A percentile compares a stretch with the other conserved stretches of the same genome.
Evolutionary conservation across 2,797 vertebrate species (phyloP).

Genomic region (Simalia tracyae): DNA sequence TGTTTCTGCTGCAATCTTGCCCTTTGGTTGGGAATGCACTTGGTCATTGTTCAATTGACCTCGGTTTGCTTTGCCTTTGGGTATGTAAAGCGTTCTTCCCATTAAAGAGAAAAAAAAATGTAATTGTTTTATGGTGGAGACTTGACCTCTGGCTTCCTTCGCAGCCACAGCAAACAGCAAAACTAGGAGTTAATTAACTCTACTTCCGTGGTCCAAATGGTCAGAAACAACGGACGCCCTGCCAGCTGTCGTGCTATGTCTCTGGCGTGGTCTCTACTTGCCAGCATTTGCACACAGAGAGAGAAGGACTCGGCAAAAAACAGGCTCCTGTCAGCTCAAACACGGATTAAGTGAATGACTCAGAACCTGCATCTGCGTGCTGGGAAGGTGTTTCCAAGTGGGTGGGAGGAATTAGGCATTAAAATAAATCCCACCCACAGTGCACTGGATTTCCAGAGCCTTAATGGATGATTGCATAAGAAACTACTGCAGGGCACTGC

Average conservation of each 20-base stretch:
- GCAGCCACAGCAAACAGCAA: conserved; percentile 6
- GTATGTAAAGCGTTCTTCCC: background rate
- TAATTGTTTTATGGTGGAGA: background rate
- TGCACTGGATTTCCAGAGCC: background rate
- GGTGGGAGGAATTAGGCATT: background rate
- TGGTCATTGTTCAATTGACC: background rate
- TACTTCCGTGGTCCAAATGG: background rate
- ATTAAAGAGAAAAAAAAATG: background rate
- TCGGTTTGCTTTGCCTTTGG: background rate
- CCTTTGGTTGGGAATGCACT: no score
- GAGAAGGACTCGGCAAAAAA: no score
- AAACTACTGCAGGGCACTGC: background rate
- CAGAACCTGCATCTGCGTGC: background rate
- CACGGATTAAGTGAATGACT: background rate
- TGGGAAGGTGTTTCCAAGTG: background rate
- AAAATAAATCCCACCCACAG: background rate
- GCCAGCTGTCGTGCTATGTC: background rate
- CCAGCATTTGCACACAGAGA: background rate
- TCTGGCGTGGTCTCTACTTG: background rate
- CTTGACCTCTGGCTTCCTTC: background rate
- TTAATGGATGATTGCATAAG: conserved; percentile 20
- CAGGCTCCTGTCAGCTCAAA: background rate
- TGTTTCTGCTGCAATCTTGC: no score
- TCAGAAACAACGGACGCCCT: background rate
- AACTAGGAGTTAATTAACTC: background rate